Conservation (phyloP, 2,797 vertebrate genomes). For the Sebastes melanostomus region DNA sequence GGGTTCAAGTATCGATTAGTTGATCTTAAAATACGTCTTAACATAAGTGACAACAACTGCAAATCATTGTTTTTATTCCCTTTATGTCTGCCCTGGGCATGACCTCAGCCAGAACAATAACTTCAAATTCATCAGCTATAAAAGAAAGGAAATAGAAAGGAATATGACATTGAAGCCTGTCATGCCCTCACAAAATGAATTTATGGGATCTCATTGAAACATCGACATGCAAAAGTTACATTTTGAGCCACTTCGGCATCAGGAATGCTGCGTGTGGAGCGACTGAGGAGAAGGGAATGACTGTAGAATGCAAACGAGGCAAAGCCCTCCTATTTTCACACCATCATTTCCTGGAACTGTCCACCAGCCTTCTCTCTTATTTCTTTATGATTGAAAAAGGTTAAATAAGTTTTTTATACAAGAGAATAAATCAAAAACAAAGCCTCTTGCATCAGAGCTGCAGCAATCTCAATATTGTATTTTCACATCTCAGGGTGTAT, state of each 20-base stretch:
- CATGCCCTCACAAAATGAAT: not conserved
- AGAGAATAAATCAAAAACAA: slow-evolving; percentile 27
- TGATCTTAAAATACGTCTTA: not conserved
- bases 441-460: not conserved
- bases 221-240: slow-evolving; percentile 13
- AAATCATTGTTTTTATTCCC: not conserved
- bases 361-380: slow-evolving; percentile 6
- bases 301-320: slow-evolving; percentile 29
- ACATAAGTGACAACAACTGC: not conserved
- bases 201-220: not conserved
- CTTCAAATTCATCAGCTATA: not conserved
- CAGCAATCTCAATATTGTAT: slow-evolving; percentile 38
- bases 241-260: slow-evolving; percentile 13
- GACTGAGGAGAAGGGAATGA: not conserved
- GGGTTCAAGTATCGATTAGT: not conserved
- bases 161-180: not conserved
- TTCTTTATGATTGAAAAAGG: slow-evolving; percentile 43
- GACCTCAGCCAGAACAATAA: not conserved
- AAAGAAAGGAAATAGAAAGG: not conserved
- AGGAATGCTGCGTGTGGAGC: not conserved
- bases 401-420: slow-evolving; percentile 9
- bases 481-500: slow-evolving; percentile 28
- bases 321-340: not conserved
- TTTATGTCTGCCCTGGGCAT: not conserved
- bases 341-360: slow-evolving; percentile 5